Conservation (phyloP, 2,797 vertebrate genomes). For the Lepus townsendii region DNA sequence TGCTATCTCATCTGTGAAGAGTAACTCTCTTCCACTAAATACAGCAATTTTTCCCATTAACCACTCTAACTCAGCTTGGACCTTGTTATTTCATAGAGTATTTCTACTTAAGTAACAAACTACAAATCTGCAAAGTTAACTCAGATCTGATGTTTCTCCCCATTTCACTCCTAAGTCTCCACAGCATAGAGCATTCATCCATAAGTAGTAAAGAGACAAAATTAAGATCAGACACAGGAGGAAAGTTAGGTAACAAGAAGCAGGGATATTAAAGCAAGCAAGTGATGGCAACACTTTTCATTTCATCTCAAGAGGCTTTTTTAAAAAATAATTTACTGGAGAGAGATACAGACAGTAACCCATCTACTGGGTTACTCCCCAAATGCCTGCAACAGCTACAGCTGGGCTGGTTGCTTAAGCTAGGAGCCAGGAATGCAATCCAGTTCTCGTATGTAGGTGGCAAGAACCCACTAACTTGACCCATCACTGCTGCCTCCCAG, state of each 20-base stretch:
- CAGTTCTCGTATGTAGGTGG: too few relatives aligned
- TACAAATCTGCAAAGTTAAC: constrained; percentile 33
- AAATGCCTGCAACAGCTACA: too few relatives aligned
- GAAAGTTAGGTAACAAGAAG: constrained; percentile 5
- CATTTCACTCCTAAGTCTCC: constrained; percentile 35
- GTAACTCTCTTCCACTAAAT: background rate
- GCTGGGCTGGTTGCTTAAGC: too few relatives aligned
- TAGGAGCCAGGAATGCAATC: too few relatives aligned
- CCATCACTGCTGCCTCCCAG: too few relatives aligned
- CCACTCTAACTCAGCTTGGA: background rate
- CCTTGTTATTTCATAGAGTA: background rate
- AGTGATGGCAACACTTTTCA: background rate
- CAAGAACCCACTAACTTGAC: too few relatives aligned
- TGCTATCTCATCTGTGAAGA: background rate
- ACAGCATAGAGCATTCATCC: background rate
- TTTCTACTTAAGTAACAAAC: constrained; percentile 22
- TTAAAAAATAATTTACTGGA: too few relatives aligned
- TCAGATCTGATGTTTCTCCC: background rate
- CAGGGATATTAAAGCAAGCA: background rate
- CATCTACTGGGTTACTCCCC: too few relatives aligned
- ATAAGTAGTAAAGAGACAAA: constrained; percentile 13
- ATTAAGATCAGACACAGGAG: constrained; percentile 20
- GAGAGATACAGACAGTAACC: too few relatives aligned
- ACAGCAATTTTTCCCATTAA: background rate
- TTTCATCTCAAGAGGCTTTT: background rate